Evolutionary conservation across 2,888 invertebrate genomes (phyloP).

Genomic region (Noctua janthina): DNA sequence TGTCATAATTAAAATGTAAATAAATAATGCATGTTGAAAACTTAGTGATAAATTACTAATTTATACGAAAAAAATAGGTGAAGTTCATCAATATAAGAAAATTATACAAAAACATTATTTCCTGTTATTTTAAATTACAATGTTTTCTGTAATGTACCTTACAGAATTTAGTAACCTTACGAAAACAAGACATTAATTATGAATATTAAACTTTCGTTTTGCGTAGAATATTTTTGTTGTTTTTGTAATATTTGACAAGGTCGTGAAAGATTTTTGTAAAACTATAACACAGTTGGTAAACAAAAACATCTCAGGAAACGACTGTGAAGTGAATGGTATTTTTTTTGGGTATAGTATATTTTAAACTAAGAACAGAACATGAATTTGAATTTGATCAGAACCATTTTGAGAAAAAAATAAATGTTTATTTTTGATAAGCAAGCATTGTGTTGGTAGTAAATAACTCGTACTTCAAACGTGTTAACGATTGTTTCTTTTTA

Average conservation of each 20-base stretch:
- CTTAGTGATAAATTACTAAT: conserved; percentile 2
- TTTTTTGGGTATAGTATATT: not conserved
- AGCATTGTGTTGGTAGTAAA: not conserved
- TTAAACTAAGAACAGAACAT: conserved; percentile 5
- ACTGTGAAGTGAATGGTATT: not conserved
- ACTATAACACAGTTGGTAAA: not conserved
- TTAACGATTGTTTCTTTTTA: conserved; percentile 11
- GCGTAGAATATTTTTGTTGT: not conserved
- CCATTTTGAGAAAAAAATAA: not conserved
- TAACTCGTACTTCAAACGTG: conserved; percentile 2
- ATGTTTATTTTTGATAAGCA: not conserved
- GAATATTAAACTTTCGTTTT: not conserved
- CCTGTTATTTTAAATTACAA: conserved; percentile 9
- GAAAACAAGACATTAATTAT: not conserved
- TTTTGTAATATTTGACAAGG: conserved; percentile 29
- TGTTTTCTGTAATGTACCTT: not conserved
- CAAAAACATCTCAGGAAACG: not conserved
- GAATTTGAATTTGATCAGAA: not conserved
- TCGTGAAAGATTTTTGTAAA: conserved; percentile 17
- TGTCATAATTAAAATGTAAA: conserved; percentile 5
- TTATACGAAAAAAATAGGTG: conserved; percentile 40
- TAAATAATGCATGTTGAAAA: not conserved
- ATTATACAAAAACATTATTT: conserved; percentile 10
- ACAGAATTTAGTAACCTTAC: not conserved
- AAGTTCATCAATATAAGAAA: conserved; percentile 28